These are phyloP conservation scores for Sinodicranocentrus sp. DNA, from an alignment of 2,888 invertebrate genomes.

Conservation along the genomic window DNA sequence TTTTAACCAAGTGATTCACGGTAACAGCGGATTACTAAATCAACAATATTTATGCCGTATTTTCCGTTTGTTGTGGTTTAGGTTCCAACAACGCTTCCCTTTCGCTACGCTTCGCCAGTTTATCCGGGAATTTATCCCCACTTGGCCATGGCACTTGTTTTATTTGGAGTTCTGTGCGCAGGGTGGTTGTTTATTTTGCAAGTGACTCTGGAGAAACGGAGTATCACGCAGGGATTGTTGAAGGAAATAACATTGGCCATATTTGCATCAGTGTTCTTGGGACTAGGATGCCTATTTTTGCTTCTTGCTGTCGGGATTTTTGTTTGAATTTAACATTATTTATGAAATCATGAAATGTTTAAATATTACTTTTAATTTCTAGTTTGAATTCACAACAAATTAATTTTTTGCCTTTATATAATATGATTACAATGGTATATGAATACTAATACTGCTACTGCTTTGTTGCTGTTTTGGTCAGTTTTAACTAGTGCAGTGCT, in stretches of 20 bases:
- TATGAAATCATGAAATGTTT: too few relatives aligned
- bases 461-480: too few relatives aligned
- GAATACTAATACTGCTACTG: too few relatives aligned
- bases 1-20: too few relatives aligned
- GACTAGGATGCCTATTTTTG: conserved; percentile 18
- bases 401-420: background rate
- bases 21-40: too few relatives aligned
- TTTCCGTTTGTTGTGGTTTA: background rate
- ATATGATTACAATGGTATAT: too few relatives aligned
- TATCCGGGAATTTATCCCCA: conserved; percentile 5
- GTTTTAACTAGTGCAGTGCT: too few relatives aligned
- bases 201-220: background rate
- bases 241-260: background rate
- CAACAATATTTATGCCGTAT: too few relatives aligned
- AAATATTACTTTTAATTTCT: background rate
- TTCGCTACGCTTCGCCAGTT: conserved; percentile 20
- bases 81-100: background rate
- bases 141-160: background rate
- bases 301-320: conserved; percentile 34
- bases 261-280: conserved; percentile 20
- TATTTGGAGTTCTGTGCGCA: background rate
- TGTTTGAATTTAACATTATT: too few relatives aligned
- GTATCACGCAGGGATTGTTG: background rate
- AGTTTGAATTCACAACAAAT: too few relatives aligned
- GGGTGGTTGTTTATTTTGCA: background rate